Conservation (phyloP, 30 jellyfish, hydroid and myxozoan genomes). For the Hydractinia echinata region DNA sequence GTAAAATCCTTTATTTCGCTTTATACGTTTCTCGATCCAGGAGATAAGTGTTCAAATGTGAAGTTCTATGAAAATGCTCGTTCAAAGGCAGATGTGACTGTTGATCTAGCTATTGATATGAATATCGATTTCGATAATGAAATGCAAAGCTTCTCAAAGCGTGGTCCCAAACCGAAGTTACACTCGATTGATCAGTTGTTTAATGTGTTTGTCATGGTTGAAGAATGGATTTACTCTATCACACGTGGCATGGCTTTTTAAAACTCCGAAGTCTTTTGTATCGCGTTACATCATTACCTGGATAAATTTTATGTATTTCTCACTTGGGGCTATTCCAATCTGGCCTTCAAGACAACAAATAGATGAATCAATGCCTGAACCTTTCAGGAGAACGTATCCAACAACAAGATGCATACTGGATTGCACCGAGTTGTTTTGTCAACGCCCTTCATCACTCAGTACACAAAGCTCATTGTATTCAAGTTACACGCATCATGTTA, state of each 20-base stretch:
- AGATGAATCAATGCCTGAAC: constrained; percentile 38
- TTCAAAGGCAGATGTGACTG: neutral
- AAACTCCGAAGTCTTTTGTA: constrained; percentile 42
- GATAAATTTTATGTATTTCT: constrained; percentile 42
- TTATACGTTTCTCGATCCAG: constrained; percentile 33
- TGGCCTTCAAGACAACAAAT: constrained; percentile 49
- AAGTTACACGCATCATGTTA: constrained; percentile 41
- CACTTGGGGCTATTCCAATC: constrained; percentile 48
- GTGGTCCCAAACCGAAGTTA: constrained; percentile 51
- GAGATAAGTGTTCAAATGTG: constrained; percentile 21
- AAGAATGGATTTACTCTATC: constrained; percentile 28
- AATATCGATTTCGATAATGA: neutral
- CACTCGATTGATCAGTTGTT: constrained; percentile 25
- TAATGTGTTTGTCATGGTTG: constrained; percentile 40
- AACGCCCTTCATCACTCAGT: constrained; percentile 39
- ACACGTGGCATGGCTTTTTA: constrained; percentile 40
- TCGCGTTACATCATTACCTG: constrained; percentile 48
- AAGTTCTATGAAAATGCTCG: constrained; percentile 25
- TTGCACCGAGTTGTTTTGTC: constrained; percentile 60
- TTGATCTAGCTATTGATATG: neutral
- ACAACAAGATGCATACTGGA: constrained; percentile 44
- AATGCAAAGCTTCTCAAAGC: constrained; percentile 7
- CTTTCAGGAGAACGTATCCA: constrained; percentile 41
- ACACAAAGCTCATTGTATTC: constrained; percentile 42
- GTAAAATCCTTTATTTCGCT: constrained; percentile 31